Percentiles rank a stretch among this genome's conserved stretches.
Conservation (phyloP, 2,888 invertebrate genomes). For the Athetis lepigone region DNA sequence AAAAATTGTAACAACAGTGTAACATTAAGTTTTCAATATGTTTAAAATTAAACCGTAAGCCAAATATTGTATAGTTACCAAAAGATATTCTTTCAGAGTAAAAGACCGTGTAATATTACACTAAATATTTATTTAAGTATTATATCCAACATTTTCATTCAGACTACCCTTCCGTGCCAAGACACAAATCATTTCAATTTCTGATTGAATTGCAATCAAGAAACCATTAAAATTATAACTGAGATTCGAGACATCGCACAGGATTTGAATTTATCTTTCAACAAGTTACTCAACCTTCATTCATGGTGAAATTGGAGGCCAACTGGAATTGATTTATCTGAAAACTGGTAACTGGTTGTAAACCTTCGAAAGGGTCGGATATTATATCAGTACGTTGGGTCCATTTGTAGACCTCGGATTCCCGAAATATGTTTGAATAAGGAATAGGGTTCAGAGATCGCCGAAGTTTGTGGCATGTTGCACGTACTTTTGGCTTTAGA, state of each 20-base stretch:
- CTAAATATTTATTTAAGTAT: background rate
- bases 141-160: background rate
- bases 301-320: conserved; percentile 43
- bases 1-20: too few relatives aligned
- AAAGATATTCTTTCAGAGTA: too few relatives aligned
- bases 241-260: conserved; percentile 15
- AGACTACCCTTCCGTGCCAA: background rate
- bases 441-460: conserved; percentile 17
- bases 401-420: conserved; percentile 15
- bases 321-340: conserved; percentile 46
- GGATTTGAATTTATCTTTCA: conserved; percentile 41
- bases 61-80: too few relatives aligned
- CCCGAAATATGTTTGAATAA: conserved; percentile 41
- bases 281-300: conserved; percentile 34
- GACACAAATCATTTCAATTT: conserved; percentile 23
- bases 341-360: conserved; percentile 32
- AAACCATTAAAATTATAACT: conserved; percentile 37
- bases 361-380: conserved; percentile 17
- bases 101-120: too few relatives aligned
- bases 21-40: too few relatives aligned
- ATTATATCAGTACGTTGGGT: conserved; percentile 8
- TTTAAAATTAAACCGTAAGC: too few relatives aligned
- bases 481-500: conserved; percentile 14
- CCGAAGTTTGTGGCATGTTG: conserved; percentile 8
- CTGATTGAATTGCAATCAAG: conserved; percentile 20